Evolutionary conservation across 2,888 invertebrate genomes (phyloP).

Genomic region (Crocallis elinguaria): DNA sequence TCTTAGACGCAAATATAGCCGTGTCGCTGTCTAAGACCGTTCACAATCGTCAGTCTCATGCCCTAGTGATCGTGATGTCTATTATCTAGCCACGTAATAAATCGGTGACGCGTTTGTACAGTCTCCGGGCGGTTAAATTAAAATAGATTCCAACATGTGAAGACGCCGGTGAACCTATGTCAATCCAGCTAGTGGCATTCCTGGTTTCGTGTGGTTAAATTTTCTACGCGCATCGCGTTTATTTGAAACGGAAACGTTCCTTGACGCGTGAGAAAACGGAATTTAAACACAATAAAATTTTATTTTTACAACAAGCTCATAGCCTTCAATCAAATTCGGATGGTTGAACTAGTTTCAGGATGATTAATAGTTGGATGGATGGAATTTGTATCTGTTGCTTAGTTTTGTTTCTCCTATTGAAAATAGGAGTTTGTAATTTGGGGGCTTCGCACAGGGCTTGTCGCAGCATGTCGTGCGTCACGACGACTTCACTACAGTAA

Average conservation of each 20-base stretch:
- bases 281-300: conserved; percentile 28
- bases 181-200: conserved; percentile 56
- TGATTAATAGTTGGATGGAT: conserved; percentile 22
- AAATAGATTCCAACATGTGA: conserved; percentile 59
- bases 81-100: conserved; percentile 50
- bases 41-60: conserved; percentile 34
- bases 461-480: no score
- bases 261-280: conserved; percentile 23
- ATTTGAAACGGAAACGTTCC: conserved; percentile 32
- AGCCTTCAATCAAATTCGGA: conserved; percentile 27
- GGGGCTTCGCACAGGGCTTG: no score
- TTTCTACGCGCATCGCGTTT: conserved; percentile 33
- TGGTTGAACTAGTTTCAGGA: conserved; percentile 24
- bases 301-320: conserved; percentile 24
- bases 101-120: conserved; percentile 53
- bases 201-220: conserved; percentile 49
- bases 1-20: no score
- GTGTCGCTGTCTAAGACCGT: conserved; percentile 38
- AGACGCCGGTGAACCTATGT: conserved; percentile 51
- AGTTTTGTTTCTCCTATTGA: not conserved
- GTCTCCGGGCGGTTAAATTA: conserved; percentile 48
- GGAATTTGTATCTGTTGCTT: not conserved
- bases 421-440: no score
- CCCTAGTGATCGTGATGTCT: conserved; percentile 38
- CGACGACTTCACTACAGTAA: no score